Evolutionary conservation across 1,140 invertebrate genomes (phyloP).

Genomic region (Latrodectus geometricus): DNA sequence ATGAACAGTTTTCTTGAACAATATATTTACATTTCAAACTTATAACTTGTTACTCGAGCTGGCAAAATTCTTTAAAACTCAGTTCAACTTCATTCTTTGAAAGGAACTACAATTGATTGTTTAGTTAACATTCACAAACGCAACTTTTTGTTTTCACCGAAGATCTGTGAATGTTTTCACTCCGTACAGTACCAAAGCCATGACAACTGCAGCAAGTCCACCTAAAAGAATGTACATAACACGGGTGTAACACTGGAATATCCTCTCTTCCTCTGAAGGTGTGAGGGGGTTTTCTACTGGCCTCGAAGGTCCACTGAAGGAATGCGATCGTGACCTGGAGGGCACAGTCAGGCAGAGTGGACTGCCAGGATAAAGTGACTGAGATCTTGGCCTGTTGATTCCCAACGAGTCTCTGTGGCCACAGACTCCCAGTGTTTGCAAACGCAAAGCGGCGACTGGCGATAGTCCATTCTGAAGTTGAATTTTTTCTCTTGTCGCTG

Average conservation of each 20-base stretch:
- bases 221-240: slow-evolving; percentile 51
- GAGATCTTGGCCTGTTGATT: slow-evolving; percentile 35
- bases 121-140: neutral
- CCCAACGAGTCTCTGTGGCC: slow-evolving; percentile 37
- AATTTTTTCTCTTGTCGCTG: slow-evolving; percentile 27
- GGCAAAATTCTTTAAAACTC: no score
- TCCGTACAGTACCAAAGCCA: slow-evolving; percentile 17
- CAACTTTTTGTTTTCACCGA: neutral
- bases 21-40: no score
- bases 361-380: slow-evolving; percentile 52
- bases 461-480: slow-evolving; percentile 33
- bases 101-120: no score
- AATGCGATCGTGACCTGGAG: slow-evolving; percentile 21
- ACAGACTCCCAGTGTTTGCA: slow-evolving; percentile 18
- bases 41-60: no score
- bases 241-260: slow-evolving; percentile 45
- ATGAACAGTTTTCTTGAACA: no score
- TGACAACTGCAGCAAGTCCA: slow-evolving; percentile 36
- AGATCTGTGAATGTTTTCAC: slow-evolving; percentile 5
- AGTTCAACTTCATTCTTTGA: no score
- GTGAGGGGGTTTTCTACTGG: neutral
- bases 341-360: slow-evolving; percentile 10
- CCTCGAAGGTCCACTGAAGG: slow-evolving; percentile 25
- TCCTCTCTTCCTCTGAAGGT: slow-evolving; percentile 32
- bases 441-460: neutral